A percentile compares a stretch with the other conserved stretches of the same genome.
These are phyloP conservation scores for Rhynchonema sp. DNA, from an alignment of 2,888 invertebrate species.

Conservation along the genomic window DNA sequence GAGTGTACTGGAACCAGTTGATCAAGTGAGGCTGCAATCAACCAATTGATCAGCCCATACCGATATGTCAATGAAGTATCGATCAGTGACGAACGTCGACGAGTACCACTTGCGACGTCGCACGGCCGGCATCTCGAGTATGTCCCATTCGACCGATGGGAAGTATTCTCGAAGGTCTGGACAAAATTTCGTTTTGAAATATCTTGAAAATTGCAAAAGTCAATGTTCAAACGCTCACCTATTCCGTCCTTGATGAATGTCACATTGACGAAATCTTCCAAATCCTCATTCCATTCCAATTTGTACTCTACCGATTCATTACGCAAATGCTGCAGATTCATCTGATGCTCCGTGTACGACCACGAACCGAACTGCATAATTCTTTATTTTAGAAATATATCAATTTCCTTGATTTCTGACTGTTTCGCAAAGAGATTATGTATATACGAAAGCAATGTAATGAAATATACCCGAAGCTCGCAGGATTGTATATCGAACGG, in stretches of 20 bases:
- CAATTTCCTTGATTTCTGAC: too few species aligned
- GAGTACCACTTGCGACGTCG: conserved; percentile 11
- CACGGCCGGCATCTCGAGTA: conserved; percentile 52
- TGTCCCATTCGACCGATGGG: conserved; percentile 93
- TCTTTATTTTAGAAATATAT: too few species aligned
- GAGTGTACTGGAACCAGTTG: conserved; percentile 15
- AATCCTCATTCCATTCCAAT: background rate
- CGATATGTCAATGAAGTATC: background rate
- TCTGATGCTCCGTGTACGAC: background rate
- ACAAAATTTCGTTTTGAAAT: conserved; percentile 2
- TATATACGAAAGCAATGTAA: too few species aligned
- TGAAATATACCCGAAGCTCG: conserved; percentile 3
- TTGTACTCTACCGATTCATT: background rate
- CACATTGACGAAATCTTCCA: background rate
- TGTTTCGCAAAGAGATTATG: too few species aligned
- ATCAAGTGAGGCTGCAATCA: too few species aligned
- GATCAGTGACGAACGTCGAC: background rate
- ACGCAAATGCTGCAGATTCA: conserved; percentile 6
- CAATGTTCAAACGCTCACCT: background rate
- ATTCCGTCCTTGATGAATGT: background rate
- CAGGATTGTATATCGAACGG: conserved; percentile 8
- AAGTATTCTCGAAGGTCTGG: conserved; percentile 74
- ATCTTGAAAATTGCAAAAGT: background rate
- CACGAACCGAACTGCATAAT: conserved; percentile 28
- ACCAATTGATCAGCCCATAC: too few species aligned